Conservation (phyloP, 2,797 vertebrate species). For the Tolypeutes matacus region DNA sequence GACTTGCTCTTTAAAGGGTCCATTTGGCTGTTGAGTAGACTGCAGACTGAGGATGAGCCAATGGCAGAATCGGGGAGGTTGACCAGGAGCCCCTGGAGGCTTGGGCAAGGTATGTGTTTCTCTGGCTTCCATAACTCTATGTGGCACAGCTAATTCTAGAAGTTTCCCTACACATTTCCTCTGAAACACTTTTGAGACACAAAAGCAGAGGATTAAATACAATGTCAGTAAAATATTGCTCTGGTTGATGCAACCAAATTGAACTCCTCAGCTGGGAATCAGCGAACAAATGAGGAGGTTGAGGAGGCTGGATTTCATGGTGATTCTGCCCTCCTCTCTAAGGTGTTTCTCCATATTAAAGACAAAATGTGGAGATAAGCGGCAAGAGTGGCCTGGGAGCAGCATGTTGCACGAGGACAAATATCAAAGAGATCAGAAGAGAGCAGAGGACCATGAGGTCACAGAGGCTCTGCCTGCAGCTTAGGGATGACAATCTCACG, state of each 20-base stretch:
- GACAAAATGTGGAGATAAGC: background rate
- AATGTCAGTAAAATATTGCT: background rate
- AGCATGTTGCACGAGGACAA: background rate
- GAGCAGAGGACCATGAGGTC: fast-evolving
- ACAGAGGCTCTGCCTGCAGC: background rate
- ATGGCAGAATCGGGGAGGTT: background rate
- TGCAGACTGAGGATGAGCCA: background rate
- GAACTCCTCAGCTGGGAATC: background rate
- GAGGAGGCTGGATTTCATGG: background rate
- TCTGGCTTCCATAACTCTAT: background rate
- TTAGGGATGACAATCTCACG: background rate
- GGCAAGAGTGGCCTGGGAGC: background rate
- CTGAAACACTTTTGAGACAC: background rate
- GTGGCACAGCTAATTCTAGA: background rate
- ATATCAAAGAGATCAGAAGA: background rate
- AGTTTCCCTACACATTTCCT: background rate
- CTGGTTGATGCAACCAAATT: background rate
- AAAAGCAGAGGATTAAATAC: background rate
- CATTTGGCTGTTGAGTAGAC: background rate
- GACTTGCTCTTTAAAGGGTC: background rate
- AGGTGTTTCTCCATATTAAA: background rate
- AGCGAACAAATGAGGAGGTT: background rate
- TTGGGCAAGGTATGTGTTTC: too few species aligned
- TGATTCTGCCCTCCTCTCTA: background rate
- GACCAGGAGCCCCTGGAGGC: background rate